phyloP scores from a whole-genome alignment of 2,888 invertebrate genomes.

The Arrhopalites spinosus region DNA sequence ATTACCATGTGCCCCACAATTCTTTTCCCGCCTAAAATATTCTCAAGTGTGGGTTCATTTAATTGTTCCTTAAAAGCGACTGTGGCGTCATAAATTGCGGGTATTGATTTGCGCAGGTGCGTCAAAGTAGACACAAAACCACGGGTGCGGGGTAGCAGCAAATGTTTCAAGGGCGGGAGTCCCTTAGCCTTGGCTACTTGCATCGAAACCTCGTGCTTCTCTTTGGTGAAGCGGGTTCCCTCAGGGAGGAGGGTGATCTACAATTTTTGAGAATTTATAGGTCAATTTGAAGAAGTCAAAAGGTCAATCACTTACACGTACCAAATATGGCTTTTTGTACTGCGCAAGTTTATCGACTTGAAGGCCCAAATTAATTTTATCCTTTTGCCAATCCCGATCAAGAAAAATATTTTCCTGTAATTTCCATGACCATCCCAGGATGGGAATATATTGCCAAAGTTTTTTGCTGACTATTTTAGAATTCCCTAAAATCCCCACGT shows the following conservation, averaged over 20 bases:
- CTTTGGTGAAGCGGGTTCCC: slow-evolving; percentile 86
- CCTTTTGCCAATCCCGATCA: slow-evolving; percentile 88
- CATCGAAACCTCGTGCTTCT: slow-evolving; percentile 83
- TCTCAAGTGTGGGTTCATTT: slow-evolving; percentile 43
- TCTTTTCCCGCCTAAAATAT: slow-evolving; percentile 64
- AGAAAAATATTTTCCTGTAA: slow-evolving; percentile 93
- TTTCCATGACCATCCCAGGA: slow-evolving; percentile 92
- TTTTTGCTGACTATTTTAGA: no score
- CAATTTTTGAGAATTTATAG: no score
- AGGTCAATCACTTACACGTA: no score
- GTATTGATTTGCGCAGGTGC: slow-evolving; percentile 73
- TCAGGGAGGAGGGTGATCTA: slow-evolving; percentile 69
- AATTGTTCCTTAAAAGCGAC: no score
- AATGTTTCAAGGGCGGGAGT: slow-evolving; percentile 81
- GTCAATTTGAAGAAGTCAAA: no score
- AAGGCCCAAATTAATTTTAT: slow-evolving; percentile 77
- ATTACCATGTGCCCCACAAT: slow-evolving; percentile 77
- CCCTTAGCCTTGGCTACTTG: slow-evolving; percentile 86
- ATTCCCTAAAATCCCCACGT: no score
- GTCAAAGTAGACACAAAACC: slow-evolving; percentile 88
- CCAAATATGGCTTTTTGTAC: slow-evolving; percentile 88
- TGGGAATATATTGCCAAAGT: no score
- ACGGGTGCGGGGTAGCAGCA: slow-evolving; percentile 86
- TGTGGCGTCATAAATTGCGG: slow-evolving; percentile 79
- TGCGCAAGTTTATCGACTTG: slow-evolving; percentile 82